Base-by-base conservation (phyloP, 2,113 vertebrate genomes). In the Pantherophis guttatus region DNA sequence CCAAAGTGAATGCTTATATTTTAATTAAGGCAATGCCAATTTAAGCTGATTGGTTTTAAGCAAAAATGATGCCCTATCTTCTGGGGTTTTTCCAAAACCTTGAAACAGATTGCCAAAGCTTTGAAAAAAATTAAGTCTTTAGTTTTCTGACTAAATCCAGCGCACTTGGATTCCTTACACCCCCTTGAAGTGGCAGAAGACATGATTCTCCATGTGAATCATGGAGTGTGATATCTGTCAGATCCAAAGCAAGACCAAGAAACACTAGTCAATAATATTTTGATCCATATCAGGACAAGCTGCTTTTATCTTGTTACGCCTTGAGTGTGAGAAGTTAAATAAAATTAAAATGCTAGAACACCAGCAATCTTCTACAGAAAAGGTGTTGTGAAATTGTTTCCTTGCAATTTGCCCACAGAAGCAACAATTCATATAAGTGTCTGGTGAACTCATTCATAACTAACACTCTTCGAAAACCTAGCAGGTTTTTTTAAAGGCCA, bases 101-200 rank as follows among this genome's bases (percentile, higher is more conserved):
- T 85, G n/a, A 87, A 89, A 54, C 94, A 93, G 91, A 95, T 94
- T 75, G 90, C 90, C 96, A 96, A 93, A 87, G 75, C 93, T 95
- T 93, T 50, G n/a, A 94, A 93, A 97, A 92, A 92, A 93, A 92
- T 85, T 94, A 48, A 29, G 90, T 91, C 95, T 90, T 86, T 39
- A 94, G 89, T 88, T 81, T 90, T 96, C 93, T 86, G 95, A 93
- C 92, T 94, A 93, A 95, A 95, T 86, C 26, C 90, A 81, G 86
- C 54, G 12, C 91, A 94, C 89, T 95, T 95, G 94, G 94, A 94
- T 94, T 97, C 96, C 89, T 95, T 92, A 93, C 8, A 52, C 65
- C 75, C 53, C 88, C n/a, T 59, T 92, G 91, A 88, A 5, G 19
- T 86, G 91, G 88, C n/a, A 33, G 75, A 90, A 95, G 93, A 95